Evolutionary conservation across 1,140 invertebrate species (phyloP), one percentile per base, ranked within the genome.

Genomic region (Aphelenchoides fujianensis): DNA sequence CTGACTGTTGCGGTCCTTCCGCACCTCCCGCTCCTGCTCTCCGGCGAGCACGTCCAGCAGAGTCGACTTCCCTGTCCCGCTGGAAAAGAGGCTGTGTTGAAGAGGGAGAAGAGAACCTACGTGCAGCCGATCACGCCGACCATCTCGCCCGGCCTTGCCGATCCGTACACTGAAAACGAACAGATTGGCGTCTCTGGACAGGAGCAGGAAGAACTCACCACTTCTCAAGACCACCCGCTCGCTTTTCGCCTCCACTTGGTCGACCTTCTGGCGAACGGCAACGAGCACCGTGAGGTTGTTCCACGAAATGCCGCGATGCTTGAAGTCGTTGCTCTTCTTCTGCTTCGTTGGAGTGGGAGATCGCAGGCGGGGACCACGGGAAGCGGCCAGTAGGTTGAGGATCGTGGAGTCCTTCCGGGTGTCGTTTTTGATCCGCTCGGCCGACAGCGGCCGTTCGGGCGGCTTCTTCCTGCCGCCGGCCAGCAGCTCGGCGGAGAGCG

Each of bases 21-120:
- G 59, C 27, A 78, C 35, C 37, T 74, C 70, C 16, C 52, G 35
- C 19, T 78, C 31, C 12, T 78, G 68, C 37, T 67, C 55, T 52
- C 66, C 41, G 5, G 73, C 95, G 41, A 97, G 82, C 0, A 92
- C 89, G 84, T 97, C 97, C 54, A 97, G 85, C 0, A 97, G 88
- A 0, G 94, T 97, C 0, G 94, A 95, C 87, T 97, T 98, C 1
- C 95, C 94, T 0, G 94, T 92, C 0, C 94, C 94, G 27, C 92
- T 94, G 41, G 23, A 48, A 71, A 37, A 68, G 70, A 57, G 76
- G 36, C 48, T 48, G 34, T 36, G 54, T 12, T 16, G n/a, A 61
- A 19, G 59, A 19, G 0, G 35, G 2, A 28, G 16, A 73, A 36
- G 9, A 37, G 23, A 2, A 34, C n/a, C 27, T 66, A 68, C 69